Conservation (phyloP, 2,113 vertebrate genomes). For the Scomber colias region DNA sequence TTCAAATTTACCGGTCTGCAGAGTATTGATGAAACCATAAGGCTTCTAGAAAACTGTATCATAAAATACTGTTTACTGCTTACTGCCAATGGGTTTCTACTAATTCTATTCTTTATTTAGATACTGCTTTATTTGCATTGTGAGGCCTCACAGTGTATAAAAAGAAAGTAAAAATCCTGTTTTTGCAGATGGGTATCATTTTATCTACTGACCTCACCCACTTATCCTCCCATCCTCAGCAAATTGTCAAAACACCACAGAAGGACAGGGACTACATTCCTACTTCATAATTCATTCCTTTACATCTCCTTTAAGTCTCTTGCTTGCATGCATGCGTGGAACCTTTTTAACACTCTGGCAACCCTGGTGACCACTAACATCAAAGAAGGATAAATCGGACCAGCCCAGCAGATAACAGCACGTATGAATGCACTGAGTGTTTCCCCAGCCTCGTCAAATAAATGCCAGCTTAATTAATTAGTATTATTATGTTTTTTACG, state of each 20-base stretch:
- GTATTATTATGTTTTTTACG: constrained; percentile 49
- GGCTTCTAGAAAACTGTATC: constrained; percentile 32
- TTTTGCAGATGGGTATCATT: background rate
- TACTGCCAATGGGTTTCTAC: constrained; percentile 15
- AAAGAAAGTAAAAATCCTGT: background rate
- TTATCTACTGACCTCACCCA: background rate
- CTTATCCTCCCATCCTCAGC: background rate
- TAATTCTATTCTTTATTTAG: constrained; percentile 25
- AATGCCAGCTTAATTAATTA: constrained; percentile 64
- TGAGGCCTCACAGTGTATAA: background rate
- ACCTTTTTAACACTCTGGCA: constrained; percentile 33
- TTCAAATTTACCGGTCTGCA: constrained; percentile 51
- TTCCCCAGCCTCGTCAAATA: constrained; percentile 47
- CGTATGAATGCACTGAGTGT: constrained; percentile 21
- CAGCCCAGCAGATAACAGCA: constrained; percentile 28
- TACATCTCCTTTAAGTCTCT: constrained; percentile 13
- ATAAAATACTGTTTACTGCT: constrained; percentile 44
- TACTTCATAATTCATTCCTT: constrained; percentile 34
- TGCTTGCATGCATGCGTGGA: background rate
- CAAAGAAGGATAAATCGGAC: constrained; percentile 1
- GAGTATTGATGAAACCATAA: constrained; percentile 61
- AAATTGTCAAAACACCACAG: constrained; percentile 13
- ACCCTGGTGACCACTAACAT: background rate
- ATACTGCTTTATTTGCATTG: constrained; percentile 6
- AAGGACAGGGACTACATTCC: background rate